Conservation (phyloP, 2,113 vertebrate genomes). For the Megaceryle maxima region DNA sequence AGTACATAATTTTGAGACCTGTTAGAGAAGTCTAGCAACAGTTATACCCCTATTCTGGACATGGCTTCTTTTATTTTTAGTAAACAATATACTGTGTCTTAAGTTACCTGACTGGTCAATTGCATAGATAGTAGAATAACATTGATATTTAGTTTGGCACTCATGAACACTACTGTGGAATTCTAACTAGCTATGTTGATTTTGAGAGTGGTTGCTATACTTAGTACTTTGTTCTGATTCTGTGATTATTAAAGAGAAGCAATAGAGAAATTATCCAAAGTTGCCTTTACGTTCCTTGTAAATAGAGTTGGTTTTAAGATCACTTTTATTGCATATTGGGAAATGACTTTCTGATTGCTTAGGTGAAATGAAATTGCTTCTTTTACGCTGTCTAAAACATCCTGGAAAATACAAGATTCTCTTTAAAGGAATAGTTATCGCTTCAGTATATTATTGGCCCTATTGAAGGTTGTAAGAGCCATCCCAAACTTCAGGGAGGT, state of each 20-base stretch:
- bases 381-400: not conserved
- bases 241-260: not conserved
- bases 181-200: not conserved
- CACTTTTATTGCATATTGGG: not conserved
- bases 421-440: not conserved
- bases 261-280: not conserved
- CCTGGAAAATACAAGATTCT: not conserved
- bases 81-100: not conserved
- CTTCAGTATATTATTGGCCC: not conserved
- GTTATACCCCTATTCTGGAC: not conserved
- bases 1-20: not conserved
- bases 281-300: not conserved
- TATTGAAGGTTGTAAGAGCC: not conserved
- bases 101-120: not conserved
- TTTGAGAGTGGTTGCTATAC: not conserved
- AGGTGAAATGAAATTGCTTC: not conserved
- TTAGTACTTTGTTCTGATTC: not conserved
- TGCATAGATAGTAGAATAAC: not conserved
- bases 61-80: not conserved
- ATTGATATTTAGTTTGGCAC: not conserved
- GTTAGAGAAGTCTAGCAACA: not conserved
- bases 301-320: slow-evolving; percentile 5
- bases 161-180: not conserved
- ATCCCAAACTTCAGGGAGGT: not conserved
- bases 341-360: not conserved